phyloP scores from a whole-genome alignment of 35 echinoderm and acorn worm genomes.

The Apostichopus californicus region DNA sequence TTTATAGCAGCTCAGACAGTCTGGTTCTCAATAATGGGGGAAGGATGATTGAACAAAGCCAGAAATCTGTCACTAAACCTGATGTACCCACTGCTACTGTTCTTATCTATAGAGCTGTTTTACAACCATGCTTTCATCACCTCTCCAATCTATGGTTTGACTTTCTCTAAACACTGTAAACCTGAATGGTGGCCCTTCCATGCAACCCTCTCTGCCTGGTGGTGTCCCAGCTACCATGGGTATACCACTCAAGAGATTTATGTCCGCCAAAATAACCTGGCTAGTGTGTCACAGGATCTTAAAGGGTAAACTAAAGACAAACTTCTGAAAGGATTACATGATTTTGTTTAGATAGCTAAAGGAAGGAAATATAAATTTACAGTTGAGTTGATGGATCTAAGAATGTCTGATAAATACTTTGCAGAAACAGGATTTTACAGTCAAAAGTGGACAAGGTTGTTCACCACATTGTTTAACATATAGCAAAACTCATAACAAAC shows the following conservation, averaged over 20 bases:
- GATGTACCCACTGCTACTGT: not conserved
- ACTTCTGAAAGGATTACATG: not conserved
- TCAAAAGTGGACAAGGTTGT: too few species aligned
- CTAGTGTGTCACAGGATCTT: slow-evolving; percentile 15
- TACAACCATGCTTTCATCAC: slow-evolving; percentile 17
- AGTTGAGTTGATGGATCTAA: not conserved
- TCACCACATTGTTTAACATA: too few species aligned
- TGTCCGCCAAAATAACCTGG: slow-evolving; percentile 15
- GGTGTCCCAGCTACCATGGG: not conserved
- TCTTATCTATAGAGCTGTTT: not conserved
- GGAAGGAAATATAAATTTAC: slow-evolving; percentile 41
- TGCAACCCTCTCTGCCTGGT: too few species aligned
- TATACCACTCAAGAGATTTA: slow-evolving; percentile 19
- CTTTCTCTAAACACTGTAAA: slow-evolving; percentile 17
- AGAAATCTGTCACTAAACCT: not conserved
- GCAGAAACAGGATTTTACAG: too few species aligned
- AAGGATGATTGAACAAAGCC: not conserved
- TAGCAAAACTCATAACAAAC: too few species aligned
- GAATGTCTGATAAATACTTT: not conserved
- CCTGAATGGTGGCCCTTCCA: not conserved
- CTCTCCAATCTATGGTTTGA: slow-evolving; percentile 8
- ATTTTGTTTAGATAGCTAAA: slow-evolving; percentile 33
- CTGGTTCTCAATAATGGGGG: not conserved
- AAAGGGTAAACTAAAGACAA: not conserved
- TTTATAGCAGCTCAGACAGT: not conserved